Percentiles rank a stretch among this genome's conserved stretches.
These are phyloP conservation scores for Samia ricini DNA, from an alignment of 1,140 invertebrate genomes.

Conservation along the genomic window DNA sequence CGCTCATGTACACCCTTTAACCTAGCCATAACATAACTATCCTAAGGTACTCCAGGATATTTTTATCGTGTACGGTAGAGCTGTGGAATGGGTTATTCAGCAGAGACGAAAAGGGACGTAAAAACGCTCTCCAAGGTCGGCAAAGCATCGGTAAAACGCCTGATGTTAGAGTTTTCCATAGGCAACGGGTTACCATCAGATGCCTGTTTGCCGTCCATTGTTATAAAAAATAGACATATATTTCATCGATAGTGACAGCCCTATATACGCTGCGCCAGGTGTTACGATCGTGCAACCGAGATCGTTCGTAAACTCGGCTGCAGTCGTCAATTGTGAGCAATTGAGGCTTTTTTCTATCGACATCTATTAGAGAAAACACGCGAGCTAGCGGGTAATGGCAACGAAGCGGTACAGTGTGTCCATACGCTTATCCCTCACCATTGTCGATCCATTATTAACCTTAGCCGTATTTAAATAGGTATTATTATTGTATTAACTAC, in stretches of 20 bases:
- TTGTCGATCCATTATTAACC: not conserved
- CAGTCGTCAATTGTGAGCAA: conserved; percentile 55
- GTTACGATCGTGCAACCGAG: conserved; percentile 48
- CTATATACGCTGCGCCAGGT: conserved; percentile 42
- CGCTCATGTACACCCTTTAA: too few relatives aligned
- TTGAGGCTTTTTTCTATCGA: conserved; percentile 53
- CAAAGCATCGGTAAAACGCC: too few relatives aligned
- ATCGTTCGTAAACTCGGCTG: conserved; percentile 40
- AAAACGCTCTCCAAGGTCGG: too few relatives aligned
- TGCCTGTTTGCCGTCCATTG: too few relatives aligned
- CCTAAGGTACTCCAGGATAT: too few relatives aligned
- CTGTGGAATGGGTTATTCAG: too few relatives aligned
- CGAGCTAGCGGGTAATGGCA: conserved; percentile 25
- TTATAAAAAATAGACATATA: too few relatives aligned
- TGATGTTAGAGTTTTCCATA: too few relatives aligned
- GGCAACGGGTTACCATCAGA: too few relatives aligned
- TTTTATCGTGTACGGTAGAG: too few relatives aligned
- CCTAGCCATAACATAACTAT: too few relatives aligned
- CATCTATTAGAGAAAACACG: conserved; percentile 53
- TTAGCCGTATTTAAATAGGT: not conserved
- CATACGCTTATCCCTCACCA: not conserved
- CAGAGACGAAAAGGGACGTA: too few relatives aligned
- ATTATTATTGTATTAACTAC: not conserved
- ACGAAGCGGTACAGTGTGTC: conserved; percentile 29
- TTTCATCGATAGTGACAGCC: conserved; percentile 21